Evolutionary conservation across 2,797 vertebrate species (phyloP).

Genomic region (Catamblyrhynchus diadema): DNA sequence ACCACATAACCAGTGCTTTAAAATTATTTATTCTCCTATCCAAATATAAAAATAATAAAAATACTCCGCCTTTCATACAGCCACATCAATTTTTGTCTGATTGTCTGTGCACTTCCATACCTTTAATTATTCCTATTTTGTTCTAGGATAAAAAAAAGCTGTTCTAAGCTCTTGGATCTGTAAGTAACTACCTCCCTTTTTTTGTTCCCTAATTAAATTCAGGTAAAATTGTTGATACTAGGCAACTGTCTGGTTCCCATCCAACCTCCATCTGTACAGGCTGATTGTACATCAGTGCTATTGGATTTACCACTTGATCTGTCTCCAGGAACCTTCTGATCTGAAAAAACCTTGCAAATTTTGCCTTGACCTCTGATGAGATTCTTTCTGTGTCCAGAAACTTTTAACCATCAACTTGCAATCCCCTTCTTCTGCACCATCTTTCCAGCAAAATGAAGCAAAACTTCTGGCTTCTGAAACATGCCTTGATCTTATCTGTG

Average conservation of each 20-base stretch:
- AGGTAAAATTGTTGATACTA: not conserved
- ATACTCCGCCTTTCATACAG: not conserved
- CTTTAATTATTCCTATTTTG: not conserved
- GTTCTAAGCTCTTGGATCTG: not conserved
- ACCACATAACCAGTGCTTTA: not conserved
- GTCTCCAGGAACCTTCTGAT: not conserved
- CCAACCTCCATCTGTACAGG: not conserved
- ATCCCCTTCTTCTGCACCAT: not conserved
- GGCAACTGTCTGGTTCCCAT: not conserved
- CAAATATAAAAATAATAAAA: not conserved
- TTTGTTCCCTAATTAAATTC: not conserved
- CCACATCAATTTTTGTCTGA: not conserved
- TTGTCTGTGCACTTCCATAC: not conserved
- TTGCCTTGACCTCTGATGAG: not conserved
- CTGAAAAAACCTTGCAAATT: not conserved
- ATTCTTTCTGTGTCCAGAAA: not conserved
- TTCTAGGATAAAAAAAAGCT: not conserved
- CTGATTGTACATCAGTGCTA: not conserved
- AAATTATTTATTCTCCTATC: not conserved
- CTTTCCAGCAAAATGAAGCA: not conserved
- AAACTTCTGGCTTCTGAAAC: not conserved
- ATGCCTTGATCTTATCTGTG: not conserved
- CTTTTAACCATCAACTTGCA: not conserved
- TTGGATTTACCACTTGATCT: not conserved
- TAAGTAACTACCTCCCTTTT: not conserved